Evolutionary conservation across 2,888 invertebrate genomes (phyloP), one percentile per base, ranked within the genome.

Genomic region (Anodontia alba): DNA sequence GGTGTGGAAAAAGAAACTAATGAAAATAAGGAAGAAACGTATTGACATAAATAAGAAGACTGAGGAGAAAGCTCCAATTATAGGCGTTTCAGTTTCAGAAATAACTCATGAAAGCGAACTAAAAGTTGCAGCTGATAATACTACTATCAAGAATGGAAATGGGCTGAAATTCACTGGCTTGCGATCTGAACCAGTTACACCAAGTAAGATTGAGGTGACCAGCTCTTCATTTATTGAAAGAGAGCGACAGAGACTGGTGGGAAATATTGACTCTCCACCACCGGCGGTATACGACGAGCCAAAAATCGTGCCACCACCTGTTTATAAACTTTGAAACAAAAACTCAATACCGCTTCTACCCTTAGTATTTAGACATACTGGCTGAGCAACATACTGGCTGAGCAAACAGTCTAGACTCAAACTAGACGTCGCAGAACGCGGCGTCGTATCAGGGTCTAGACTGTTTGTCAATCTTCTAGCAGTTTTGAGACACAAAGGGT

Each of bases 1-100:
- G 12, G 78, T 81, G 2, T 87, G 88, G 88, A 83, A 87, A 54
- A 78, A 71, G 15, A 83, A 76, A 46, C 38, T 70, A 38, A 36
- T 68, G 20, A 72, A 62, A 26, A 74, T 75, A 26, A 54, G 38
- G 20, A 33, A 7, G 23, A 62, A 33, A 20, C 26, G 29, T 10
- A 17, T 62, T 15, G 17, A 31, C 5, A 3, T 31, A 17, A 62
- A 62, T 12, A 2, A 62, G 17, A 33, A 31, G 8, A 31, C 33
- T 33, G 31, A 62, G 10, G 62, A 33, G 1, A 62, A 62, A 29
- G 33, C 33, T 31, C 62, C 33, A 20, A 17, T 62, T 33, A 29
- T 62, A 1, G 33, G n/a, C 1, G n/a, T 33, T 1, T 33, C 31
- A 15, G 29, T 33, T 3, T 20, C 33, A 2, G 62, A 62, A 17